Evolutionary conservation across 1,140 invertebrate species (phyloP).

Genomic region (Camponotus floridanus): DNA sequence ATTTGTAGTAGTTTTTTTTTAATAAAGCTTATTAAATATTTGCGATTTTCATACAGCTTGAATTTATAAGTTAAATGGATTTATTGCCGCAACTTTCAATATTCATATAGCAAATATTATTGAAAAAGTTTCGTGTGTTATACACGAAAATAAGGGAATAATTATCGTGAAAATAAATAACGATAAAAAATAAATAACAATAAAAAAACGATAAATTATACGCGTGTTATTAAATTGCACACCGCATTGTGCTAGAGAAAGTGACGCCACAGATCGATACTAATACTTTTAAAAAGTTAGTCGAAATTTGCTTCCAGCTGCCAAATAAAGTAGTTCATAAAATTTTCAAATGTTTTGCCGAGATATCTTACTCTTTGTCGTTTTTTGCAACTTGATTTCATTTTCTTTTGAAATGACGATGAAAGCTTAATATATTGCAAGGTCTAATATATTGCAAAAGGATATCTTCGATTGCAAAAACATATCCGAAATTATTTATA

Average conservation of each 20-base stretch:
- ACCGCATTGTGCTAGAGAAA: neutral
- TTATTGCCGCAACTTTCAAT: neutral
- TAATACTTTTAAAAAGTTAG: constrained; percentile 29
- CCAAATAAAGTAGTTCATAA: constrained; percentile 29
- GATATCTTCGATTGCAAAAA: neutral
- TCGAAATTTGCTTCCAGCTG: constrained; percentile 14
- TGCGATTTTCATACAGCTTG: neutral
- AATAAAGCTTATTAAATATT: constrained; percentile 8
- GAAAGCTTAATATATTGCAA: neutral
- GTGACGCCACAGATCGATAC: constrained; percentile 20
- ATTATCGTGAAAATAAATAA: neutral
- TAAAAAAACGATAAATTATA: no score
- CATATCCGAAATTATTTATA: neutral
- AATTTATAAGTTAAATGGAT: neutral
- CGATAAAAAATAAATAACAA: no score
- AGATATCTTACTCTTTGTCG: constrained; percentile 24
- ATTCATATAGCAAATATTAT: neutral
- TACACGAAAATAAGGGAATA: neutral
- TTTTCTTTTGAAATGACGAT: constrained; percentile 19
- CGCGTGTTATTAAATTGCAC: neutral
- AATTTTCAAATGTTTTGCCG: constrained; percentile 38
- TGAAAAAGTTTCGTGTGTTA: neutral
- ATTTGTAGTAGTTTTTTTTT: neutral
- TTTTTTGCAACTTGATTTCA: neutral
- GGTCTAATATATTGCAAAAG: neutral